Conservation (phyloP, 2,888 invertebrate species). For the Acronicta aceris region DNA sequence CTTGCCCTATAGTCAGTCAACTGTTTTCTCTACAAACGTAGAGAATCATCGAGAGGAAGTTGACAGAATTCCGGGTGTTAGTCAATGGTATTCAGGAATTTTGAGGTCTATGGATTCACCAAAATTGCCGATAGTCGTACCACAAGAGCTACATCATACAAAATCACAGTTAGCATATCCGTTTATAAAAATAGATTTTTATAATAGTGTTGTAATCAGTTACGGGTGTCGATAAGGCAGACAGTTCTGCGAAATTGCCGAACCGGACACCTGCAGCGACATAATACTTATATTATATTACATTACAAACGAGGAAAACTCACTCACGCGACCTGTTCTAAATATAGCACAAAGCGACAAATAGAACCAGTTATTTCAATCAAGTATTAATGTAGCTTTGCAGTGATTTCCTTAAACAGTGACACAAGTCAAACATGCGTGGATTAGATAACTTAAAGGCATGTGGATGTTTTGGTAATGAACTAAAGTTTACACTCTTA, state of each 20-base stretch:
- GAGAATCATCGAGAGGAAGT: too few relatives aligned
- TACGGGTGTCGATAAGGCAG: neutral
- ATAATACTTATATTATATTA: conserved; percentile 9
- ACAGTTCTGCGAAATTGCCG: neutral
- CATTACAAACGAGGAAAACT: conserved; percentile 26
- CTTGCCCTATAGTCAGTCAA: too few relatives aligned
- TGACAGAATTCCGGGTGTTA: too few relatives aligned
- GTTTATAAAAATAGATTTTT: conserved; percentile 20
- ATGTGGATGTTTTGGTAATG: too few relatives aligned
- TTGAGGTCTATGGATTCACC: too few relatives aligned
- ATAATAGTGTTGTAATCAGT: conserved; percentile 31
- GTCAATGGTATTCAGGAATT: too few relatives aligned
- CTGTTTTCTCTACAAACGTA: too few relatives aligned
- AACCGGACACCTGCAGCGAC: conserved; percentile 10
- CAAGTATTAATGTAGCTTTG: neutral
- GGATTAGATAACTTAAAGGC: neutral
- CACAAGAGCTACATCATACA: neutral
- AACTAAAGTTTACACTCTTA: too few relatives aligned
- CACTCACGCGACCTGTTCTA: conserved; percentile 5
- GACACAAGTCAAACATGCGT: neutral
- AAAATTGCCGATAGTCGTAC: too few relatives aligned
- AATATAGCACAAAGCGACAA: conserved; percentile 22
- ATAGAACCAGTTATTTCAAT: conserved; percentile 1
- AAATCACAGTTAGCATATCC: neutral
- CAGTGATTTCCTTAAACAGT: conserved; percentile 15